A percentile compares a stretch with the other conserved stretches of the same genome.
Evolutionary conservation across 2,888 invertebrate genomes (phyloP).

Genomic region (Cataglyphis albicans): DNA sequence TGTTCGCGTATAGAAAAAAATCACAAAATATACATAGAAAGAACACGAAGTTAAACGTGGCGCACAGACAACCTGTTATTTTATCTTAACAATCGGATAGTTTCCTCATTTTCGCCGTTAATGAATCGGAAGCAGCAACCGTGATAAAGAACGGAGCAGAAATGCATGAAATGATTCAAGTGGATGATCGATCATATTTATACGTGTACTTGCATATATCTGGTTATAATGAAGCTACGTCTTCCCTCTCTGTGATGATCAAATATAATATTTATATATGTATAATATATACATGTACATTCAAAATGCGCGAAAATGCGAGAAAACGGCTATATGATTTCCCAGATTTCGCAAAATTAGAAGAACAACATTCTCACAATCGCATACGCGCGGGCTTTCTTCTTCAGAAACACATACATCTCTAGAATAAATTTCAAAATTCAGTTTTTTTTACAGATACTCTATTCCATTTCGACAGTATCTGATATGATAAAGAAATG

Average conservation of each 20-base stretch:
- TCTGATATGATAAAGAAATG: neutral
- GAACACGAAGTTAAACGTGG: conserved; percentile 74
- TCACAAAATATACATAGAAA: conserved; percentile 86
- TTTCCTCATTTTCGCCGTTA: conserved; percentile 36
- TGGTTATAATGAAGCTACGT: conserved; percentile 76
- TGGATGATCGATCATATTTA: conserved; percentile 42
- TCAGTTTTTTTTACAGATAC: neutral
- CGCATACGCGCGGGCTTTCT: neutral
- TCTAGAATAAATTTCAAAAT: neutral
- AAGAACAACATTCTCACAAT: conserved; percentile 70
- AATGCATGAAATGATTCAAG: conserved; percentile 28
- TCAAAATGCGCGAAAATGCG: conserved; percentile 69
- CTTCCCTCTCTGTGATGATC: conserved; percentile 72
- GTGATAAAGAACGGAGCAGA: conserved; percentile 52
- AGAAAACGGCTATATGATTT: conserved; percentile 76
- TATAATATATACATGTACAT: conserved; percentile 79
- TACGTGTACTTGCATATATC: conserved; percentile 36
- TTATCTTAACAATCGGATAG: conserved; percentile 14
- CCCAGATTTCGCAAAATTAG: conserved; percentile 72
- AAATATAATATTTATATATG: conserved; percentile 77
- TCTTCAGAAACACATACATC: neutral
- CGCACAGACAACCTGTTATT: conserved; percentile 53
- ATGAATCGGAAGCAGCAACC: conserved; percentile 57
- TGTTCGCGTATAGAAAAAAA: conserved; percentile 85
- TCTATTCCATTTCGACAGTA: neutral